Percentiles rank a stretch among this genome's conserved stretches.
These are phyloP conservation scores for Trochalopteron elliotii DNA, from an alignment of 2,113 vertebrate genomes.

Conservation along the genomic window DNA sequence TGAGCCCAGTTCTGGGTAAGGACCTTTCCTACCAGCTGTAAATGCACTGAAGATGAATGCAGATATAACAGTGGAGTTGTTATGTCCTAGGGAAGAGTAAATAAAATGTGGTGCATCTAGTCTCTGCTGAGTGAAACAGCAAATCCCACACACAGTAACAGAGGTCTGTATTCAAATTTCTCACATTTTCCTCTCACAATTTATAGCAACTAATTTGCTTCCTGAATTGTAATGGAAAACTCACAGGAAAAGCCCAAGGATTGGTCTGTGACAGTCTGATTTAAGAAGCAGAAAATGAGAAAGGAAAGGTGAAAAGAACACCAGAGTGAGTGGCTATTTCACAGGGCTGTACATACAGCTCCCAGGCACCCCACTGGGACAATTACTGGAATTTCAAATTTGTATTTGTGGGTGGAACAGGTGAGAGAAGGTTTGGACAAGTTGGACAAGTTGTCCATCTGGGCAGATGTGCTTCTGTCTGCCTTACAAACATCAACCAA, in stretches of 20 bases:
- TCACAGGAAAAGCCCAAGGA: background rate
- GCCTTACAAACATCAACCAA: background rate
- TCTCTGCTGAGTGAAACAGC: background rate
- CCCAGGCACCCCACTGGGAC: background rate
- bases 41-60: background rate
- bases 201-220: background rate
- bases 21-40: background rate
- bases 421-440: background rate
- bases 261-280: background rate
- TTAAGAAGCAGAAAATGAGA: background rate
- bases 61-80: background rate
- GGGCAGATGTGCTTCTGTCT: background rate
- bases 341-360: background rate
- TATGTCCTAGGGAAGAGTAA: background rate
- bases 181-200: background rate
- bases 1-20: background rate
- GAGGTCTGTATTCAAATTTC: background rate
- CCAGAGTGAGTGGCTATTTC: rapidly evolving
- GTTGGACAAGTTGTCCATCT: background rate
- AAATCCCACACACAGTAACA: background rate
- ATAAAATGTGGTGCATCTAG: background rate
- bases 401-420: background rate
- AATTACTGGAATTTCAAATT: background rate
- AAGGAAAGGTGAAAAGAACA: background rate
- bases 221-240: background rate